Conservation (phyloP, 1,140 invertebrate genomes). For the Druon quercuslanigerum region DNA sequence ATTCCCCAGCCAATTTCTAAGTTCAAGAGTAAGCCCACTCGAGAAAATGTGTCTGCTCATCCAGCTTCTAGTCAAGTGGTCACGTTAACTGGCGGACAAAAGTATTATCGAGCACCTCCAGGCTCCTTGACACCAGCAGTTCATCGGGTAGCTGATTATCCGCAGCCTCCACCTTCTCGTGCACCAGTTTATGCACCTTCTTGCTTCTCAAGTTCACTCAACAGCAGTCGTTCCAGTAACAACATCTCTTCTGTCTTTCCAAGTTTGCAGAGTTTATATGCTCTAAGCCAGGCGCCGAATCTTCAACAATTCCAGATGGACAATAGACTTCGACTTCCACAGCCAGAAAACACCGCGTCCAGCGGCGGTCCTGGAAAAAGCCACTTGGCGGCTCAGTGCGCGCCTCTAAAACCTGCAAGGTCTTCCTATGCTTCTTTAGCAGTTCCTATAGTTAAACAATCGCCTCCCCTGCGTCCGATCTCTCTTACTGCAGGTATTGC, state of each 20-base stretch:
- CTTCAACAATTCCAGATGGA: conserved; percentile 62
- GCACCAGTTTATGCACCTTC: conserved; percentile 64
- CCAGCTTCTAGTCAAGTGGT: conserved; percentile 63
- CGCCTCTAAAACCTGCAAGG: conserved; percentile 61
- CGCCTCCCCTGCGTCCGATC: conserved; percentile 28
- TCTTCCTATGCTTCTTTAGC: conserved; percentile 59
- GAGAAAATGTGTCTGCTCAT: conserved; percentile 43
- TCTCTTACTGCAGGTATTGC: background rate
- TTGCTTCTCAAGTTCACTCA: conserved; percentile 44
- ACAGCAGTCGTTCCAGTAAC: conserved; percentile 35
- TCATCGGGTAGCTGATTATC: conserved; percentile 58
- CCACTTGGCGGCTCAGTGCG: conserved; percentile 65
- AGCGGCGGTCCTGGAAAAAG: conserved; percentile 50
- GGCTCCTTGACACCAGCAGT: conserved; percentile 66
- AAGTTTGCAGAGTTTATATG: conserved; percentile 60
- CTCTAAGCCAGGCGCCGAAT: conserved; percentile 59
- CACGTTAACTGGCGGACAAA: conserved; percentile 61
- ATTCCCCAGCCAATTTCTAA: conserved; percentile 62
- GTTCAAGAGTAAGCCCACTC: conserved; percentile 45
- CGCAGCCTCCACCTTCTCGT: conserved; percentile 44
- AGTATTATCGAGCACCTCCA: conserved; percentile 65
- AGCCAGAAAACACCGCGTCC: conserved; percentile 2
- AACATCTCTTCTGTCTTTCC: conserved; percentile 61
- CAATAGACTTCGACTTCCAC: background rate
- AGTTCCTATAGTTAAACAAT: conserved; percentile 62